Percentiles rank a stretch among this genome's conserved stretches.
These are phyloP conservation scores for Trichogramma dendrolimi DNA, from an alignment of 2,888 invertebrate genomes.

Conservation along the genomic window DNA sequence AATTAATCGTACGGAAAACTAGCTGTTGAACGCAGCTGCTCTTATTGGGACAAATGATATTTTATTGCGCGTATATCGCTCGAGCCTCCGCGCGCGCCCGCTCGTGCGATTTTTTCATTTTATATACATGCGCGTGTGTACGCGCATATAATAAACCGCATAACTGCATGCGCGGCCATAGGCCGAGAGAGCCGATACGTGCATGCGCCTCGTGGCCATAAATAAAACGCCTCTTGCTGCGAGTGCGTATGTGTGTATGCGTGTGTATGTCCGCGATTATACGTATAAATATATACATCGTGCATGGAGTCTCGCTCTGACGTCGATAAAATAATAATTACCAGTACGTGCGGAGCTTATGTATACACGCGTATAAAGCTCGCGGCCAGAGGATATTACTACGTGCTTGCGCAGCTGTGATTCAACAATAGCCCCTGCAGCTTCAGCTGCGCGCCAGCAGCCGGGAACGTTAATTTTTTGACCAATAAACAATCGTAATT, in stretches of 20 bases:
- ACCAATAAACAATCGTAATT: constrained; percentile 45
- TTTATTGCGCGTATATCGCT: too few relatives aligned
- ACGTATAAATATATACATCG: constrained; percentile 2
- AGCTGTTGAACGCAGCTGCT: constrained; percentile 19
- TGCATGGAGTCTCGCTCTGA: constrained; percentile 13
- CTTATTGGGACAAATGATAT: too few relatives aligned
- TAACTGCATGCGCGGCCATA: constrained; percentile 8
- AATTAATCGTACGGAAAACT: constrained; percentile 22
- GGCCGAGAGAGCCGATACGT: not conserved
- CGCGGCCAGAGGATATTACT: too few relatives aligned
- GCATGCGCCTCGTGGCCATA: constrained; percentile 8
- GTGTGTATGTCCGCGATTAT: too few relatives aligned
- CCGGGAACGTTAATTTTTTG: constrained; percentile 46
- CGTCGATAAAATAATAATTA: constrained; percentile 48
- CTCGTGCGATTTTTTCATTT: constrained; percentile 2
- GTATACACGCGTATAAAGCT: too few relatives aligned
- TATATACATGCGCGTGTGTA: not conserved
- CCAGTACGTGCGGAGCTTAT: not conserved
- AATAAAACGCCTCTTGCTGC: constrained; percentile 16
- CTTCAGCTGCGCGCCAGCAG: too few relatives aligned
- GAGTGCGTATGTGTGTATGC: too few relatives aligned
- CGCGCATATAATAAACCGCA: constrained; percentile 22
- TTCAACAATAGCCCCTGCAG: too few relatives aligned
- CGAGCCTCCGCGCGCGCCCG: not conserved
- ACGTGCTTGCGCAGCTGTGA: too few relatives aligned